These are phyloP conservation scores for Misgurnus anguillicaudatus DNA, from an alignment of 2,113 vertebrate species.

Conservation along the genomic window DNA sequence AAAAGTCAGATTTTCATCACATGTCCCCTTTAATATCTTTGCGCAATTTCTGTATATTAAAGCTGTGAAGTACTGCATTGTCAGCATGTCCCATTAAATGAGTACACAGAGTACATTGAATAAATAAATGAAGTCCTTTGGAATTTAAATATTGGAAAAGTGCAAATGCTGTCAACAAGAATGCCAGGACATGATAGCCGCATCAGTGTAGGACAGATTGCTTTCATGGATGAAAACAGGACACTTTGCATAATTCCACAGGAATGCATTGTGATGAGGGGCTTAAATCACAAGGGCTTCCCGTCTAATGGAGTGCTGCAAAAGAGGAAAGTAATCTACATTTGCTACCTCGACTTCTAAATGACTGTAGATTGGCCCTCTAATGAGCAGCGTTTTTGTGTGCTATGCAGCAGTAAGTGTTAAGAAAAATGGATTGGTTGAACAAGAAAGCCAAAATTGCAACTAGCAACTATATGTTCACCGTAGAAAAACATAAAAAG, in stretches of 20 bases:
- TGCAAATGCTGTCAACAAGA: neutral
- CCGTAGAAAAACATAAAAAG: neutral
- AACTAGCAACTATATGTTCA: neutral
- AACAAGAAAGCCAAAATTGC: slow-evolving; percentile 9
- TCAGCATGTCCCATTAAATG: neutral
- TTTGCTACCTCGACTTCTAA: slow-evolving; percentile 25
- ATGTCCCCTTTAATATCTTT: too few relatives aligned
- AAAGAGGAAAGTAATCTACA: neutral
- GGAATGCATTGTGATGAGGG: neutral
- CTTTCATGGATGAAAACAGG: slow-evolving; percentile 2
- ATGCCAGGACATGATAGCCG: neutral
- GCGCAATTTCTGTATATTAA: neutral
- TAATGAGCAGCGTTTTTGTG: neutral
- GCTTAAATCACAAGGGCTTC: slow-evolving; percentile 10
- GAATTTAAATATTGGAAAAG: neutral
- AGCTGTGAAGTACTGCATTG: neutral
- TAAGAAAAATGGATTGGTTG: neutral
- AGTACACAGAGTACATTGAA: neutral
- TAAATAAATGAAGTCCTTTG: neutral
- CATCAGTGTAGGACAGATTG: neutral
- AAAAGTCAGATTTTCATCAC: too few relatives aligned
- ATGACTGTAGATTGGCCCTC: slow-evolving; percentile 35
- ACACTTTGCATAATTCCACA: slow-evolving; percentile 9
- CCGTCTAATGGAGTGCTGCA: slow-evolving; percentile 1
- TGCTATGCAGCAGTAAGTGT: slow-evolving; percentile 2